These are phyloP conservation scores for Meleagris gallopavo DNA, from an alignment of 2,113 vertebrate genomes.

Conservation along the genomic window DNA sequence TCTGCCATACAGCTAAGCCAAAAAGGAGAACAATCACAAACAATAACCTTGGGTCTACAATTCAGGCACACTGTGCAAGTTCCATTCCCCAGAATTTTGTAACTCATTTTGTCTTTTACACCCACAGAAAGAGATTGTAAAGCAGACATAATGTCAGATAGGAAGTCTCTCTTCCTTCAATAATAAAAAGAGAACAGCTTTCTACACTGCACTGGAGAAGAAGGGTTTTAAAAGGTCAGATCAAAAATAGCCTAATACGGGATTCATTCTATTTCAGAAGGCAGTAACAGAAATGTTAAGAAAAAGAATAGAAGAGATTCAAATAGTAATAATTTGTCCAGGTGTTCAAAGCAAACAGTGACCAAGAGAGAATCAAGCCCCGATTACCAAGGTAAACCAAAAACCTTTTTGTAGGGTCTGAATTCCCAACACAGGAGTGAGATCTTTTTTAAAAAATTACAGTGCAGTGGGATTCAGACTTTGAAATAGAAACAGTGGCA, in stretches of 20 bases:
- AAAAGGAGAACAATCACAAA: background rate
- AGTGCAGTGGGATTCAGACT: background rate
- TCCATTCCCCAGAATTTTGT: background rate
- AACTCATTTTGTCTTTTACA: background rate
- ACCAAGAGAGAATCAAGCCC: background rate
- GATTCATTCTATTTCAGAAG: background rate
- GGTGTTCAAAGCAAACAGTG: background rate
- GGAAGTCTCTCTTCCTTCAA: background rate
- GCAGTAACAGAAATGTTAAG: background rate
- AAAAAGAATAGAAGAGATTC: background rate
- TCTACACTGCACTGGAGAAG: background rate
- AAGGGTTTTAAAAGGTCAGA: background rate
- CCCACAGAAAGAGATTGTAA: background rate
- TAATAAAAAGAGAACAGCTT: background rate
- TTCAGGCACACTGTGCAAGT: background rate
- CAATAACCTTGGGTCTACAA: background rate
- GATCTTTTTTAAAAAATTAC: background rate
- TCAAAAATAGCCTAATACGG: background rate
- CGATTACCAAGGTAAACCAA: background rate
- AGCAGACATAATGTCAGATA: background rate
- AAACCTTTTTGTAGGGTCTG: accelerated
- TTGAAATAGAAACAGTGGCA: background rate
- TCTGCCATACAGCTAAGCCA: background rate
- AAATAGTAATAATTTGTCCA: background rate
- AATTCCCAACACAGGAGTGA: background rate